phyloP scores from a whole-genome alignment of 2,888 invertebrate species.

The Caenorhabditis becei region DNA sequence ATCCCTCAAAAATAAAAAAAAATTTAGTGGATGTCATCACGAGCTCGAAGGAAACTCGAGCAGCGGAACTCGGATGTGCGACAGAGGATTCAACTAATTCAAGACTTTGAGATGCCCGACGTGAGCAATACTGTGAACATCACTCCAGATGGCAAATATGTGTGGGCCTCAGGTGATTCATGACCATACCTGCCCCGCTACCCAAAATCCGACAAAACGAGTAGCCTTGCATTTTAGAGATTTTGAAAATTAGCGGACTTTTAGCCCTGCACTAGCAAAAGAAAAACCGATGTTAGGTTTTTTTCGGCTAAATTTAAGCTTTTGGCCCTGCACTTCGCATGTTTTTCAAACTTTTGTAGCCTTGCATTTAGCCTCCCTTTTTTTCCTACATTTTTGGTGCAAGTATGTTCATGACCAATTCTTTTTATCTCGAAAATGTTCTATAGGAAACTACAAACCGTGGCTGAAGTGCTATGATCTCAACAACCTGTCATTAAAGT shows the following conservation, averaged over 20 bases:
- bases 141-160: conserved; percentile 93
- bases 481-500: conserved; percentile 94
- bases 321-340: too few relatives aligned
- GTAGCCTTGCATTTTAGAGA: too few relatives aligned
- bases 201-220: conserved; percentile 14
- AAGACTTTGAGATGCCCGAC: conserved; percentile 98
- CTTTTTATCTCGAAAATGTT: too few relatives aligned
- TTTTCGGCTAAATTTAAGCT: too few relatives aligned
- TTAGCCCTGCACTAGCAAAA: too few relatives aligned
- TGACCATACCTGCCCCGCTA: too few relatives aligned
- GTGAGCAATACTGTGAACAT: conserved; percentile 90
- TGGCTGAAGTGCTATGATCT: conserved; percentile 96
- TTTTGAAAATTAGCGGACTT: too few relatives aligned
- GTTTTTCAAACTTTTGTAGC: too few relatives aligned
- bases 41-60: conserved; percentile 82
- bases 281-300: too few relatives aligned
- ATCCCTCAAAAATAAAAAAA: background rate
- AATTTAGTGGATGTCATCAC: conserved; percentile 83
- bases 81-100: conserved; percentile 94
- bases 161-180: conserved; percentile 89
- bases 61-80: conserved; percentile 87
- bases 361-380: too few relatives aligned
- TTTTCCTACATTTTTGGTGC: too few relatives aligned
- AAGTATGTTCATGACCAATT: too few relatives aligned
- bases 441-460: conserved; percentile 90